Percentiles rank a stretch among this genome's conserved stretches.
phyloP scores from a whole-genome alignment of 2,113 vertebrate genomes.

The Otocyon megalotis region DNA sequence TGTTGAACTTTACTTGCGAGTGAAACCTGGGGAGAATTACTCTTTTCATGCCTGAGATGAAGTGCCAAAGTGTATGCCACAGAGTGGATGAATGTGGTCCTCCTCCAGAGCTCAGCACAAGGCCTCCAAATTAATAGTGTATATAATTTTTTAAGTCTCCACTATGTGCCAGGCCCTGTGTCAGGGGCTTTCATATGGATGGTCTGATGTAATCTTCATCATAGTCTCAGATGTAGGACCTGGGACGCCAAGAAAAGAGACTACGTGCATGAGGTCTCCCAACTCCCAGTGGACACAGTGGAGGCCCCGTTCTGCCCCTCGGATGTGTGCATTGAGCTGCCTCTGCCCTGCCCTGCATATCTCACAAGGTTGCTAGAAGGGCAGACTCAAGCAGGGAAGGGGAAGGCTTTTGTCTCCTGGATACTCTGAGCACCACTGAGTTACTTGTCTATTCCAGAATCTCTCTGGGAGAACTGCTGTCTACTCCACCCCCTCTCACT shows the following conservation, averaged over 20 bases:
- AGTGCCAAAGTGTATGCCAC: rapidly evolving
- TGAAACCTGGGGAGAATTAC: no score
- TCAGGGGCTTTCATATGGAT: neutral
- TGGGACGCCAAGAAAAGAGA: neutral
- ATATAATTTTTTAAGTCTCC: no score
- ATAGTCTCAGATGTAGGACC: neutral
- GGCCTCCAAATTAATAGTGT: neutral
- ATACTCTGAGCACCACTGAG: rapidly evolving
- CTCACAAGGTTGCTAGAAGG: neutral
- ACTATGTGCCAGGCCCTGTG: neutral
- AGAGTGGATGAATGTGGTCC: neutral
- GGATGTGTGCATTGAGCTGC: neutral
- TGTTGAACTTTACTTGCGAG: neutral
- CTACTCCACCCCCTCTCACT: rapidly evolving
- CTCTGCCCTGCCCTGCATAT: rapidly evolving
- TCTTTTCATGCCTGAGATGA: neutral
- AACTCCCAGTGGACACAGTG: rapidly evolving
- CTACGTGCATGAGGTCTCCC: no score
- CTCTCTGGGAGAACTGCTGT: neutral
- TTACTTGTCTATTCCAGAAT: neutral
- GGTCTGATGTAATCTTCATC: neutral
- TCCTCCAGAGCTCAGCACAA: no score
- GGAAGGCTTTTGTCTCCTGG: neutral
- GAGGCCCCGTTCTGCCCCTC: rapidly evolving
- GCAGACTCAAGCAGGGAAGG: neutral